Conservation (phyloP, 2,113 vertebrate genomes). For the Antigone vipio region DNA sequence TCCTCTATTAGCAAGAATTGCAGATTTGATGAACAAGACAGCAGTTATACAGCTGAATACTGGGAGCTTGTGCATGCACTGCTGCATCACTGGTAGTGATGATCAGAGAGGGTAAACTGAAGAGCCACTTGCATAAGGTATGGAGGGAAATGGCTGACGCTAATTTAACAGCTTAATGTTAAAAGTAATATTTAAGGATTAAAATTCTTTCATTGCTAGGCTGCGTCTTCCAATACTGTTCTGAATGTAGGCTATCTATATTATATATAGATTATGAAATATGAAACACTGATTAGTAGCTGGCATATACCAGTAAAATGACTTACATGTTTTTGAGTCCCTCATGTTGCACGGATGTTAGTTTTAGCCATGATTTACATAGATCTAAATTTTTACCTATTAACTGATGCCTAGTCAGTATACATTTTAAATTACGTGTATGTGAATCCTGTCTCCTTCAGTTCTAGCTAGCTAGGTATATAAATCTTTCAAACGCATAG, state of each 20-base stretch:
- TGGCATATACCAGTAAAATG: neutral
- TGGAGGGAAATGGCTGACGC: neutral
- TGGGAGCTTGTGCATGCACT: neutral
- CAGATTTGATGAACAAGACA: neutral
- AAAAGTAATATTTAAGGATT: neutral
- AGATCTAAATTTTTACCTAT: neutral
- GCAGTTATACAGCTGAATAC: neutral
- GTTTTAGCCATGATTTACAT: neutral
- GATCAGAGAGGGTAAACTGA: neutral
- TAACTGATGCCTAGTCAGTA: neutral
- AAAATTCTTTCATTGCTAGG: neutral
- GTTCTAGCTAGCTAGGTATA: neutral
- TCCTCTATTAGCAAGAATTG: neutral
- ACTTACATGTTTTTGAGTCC: neutral
- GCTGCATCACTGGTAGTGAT: neutral
- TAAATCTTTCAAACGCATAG: neutral
- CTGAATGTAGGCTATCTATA: neutral
- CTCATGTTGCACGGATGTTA: neutral
- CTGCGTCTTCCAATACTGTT: neutral
- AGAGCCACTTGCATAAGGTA: neutral
- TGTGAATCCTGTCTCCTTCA: neutral
- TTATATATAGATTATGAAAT: neutral
- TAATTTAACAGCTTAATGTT: neutral
- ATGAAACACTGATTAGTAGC: neutral
- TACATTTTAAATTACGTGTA: neutral